A percentile compares a stretch with the other conserved stretches of the same genome.
phyloP scores from a whole-genome alignment of 2,113 vertebrate genomes.

The Chunga burmeisteri region DNA sequence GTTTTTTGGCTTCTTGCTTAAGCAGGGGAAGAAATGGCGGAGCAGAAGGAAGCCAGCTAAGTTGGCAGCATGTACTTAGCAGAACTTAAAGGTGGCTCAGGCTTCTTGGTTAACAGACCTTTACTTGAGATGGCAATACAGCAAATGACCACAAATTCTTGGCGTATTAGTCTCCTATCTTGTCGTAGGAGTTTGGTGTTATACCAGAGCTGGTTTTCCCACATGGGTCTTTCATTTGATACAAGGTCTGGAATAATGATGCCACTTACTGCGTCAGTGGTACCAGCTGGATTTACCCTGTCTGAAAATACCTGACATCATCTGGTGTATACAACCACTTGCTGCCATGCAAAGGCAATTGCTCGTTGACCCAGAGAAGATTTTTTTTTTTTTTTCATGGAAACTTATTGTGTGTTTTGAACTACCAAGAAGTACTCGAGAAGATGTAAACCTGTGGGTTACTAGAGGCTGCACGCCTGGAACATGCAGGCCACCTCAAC shows the following conservation, averaged over 20 bases:
- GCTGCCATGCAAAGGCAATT: neutral
- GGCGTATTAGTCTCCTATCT: neutral
- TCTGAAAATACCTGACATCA: neutral
- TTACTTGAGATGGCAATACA: neutral
- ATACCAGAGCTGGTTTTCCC: neutral
- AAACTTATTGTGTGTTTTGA: neutral
- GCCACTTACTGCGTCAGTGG: neutral
- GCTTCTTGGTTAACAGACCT: neutral
- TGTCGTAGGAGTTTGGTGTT: neutral
- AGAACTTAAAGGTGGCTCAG: neutral
- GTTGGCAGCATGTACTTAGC: neutral
- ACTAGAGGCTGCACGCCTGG: neutral
- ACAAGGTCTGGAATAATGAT: neutral
- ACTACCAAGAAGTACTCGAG: neutral
- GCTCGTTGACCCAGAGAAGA: neutral
- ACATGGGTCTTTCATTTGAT: neutral
- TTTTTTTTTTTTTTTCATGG: neutral
- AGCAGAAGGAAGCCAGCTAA: neutral
- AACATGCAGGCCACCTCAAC: neutral
- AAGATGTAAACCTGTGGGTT: constrained; percentile 5
- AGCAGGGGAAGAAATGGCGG: neutral
- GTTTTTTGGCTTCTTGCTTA: neutral
- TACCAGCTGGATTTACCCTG: neutral
- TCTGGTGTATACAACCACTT: neutral
- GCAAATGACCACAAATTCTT: neutral